Conservation (phyloP, 2,888 invertebrate genomes). For the Gryllus longicercus region DNA sequence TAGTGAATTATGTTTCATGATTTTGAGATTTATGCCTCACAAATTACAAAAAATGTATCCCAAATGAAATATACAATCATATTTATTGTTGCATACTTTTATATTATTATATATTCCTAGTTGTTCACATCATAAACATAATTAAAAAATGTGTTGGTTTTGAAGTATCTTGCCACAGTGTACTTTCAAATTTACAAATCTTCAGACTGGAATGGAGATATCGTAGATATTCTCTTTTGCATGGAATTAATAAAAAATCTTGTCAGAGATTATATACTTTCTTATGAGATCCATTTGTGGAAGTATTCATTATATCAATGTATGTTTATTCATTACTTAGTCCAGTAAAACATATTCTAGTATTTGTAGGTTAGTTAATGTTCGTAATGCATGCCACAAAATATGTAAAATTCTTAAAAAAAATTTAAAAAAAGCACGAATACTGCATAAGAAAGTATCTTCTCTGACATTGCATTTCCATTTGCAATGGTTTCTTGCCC, state of each 20-base stretch:
- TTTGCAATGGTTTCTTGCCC: no score
- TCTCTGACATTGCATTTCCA: no score
- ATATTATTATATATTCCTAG: conserved; percentile 17
- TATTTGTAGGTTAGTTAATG: no score
- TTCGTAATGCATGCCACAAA: no score
- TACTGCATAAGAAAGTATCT: no score
- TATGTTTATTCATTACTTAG: no score
- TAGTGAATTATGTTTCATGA: background rate
- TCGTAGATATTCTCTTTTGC: background rate
- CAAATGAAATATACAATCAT: background rate
- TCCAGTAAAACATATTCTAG: no score
- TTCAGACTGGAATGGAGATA: background rate
- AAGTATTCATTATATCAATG: no score
- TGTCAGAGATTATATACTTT: background rate
- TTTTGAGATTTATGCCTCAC: background rate
- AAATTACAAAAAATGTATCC: background rate
- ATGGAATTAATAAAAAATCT: background rate
- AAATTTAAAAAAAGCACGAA: no score
- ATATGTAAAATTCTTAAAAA: no score
- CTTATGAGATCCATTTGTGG: background rate
- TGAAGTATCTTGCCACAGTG: background rate
- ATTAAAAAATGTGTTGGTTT: background rate
- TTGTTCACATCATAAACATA: background rate
- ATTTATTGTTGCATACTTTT: conserved; percentile 4
- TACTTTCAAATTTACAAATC: background rate